Percentiles rank a stretch among this genome's conserved stretches.
Evolutionary conservation across 2,113 vertebrate genomes (phyloP).

Genomic region (Gambusia affinis): DNA sequence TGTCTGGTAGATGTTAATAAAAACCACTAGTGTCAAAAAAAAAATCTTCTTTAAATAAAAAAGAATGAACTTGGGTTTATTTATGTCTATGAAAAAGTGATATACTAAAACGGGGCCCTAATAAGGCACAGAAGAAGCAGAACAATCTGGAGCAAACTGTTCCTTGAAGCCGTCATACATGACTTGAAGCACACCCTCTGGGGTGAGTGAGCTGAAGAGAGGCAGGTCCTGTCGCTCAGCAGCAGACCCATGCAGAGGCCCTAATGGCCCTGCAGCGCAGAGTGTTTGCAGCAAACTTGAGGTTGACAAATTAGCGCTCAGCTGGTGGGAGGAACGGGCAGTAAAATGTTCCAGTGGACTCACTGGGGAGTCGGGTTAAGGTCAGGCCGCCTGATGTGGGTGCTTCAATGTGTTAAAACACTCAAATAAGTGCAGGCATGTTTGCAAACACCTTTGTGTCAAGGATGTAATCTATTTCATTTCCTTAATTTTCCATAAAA

Average conservation of each 20-base stretch:
- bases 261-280: constrained; percentile 60
- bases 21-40: no score
- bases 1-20: no score
- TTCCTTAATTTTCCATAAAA: neutral
- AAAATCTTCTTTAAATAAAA: no score
- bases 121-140: neutral
- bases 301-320: constrained; percentile 66
- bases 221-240: constrained; percentile 21
- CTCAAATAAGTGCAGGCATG: neutral
- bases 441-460: neutral
- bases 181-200: constrained; percentile 9
- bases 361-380: constrained; percentile 51
- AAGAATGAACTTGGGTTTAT: neutral
- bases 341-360: constrained; percentile 26
- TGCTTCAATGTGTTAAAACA: constrained; percentile 30
- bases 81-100: neutral
- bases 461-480: neutral
- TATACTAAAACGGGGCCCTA: neutral
- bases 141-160: constrained; percentile 20
- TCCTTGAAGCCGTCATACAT: constrained; percentile 3
- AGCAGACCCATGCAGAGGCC: constrained; percentile 21
- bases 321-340: constrained; percentile 29
- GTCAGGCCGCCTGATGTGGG: constrained; percentile 51
- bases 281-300: constrained; percentile 52
- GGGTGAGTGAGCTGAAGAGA: constrained; percentile 22